Evolutionary conservation across 2,797 vertebrate genomes (phyloP).

Genomic region (Carduelis carduelis): DNA sequence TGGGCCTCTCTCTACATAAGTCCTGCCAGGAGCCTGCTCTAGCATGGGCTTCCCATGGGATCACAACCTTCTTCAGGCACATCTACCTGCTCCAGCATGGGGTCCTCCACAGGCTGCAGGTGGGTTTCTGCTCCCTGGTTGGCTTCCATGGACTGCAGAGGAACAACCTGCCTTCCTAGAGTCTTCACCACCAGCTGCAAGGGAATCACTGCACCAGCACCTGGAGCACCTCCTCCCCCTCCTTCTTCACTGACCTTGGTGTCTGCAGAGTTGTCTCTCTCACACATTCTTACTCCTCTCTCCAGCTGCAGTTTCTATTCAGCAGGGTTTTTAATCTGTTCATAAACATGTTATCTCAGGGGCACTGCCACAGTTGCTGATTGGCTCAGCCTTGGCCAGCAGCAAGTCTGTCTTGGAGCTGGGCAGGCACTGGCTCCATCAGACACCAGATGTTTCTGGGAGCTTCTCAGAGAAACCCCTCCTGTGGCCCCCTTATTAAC

Average conservation of each 20-base stretch:
- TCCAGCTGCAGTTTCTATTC: not conserved
- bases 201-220: accelerated
- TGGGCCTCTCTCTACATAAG: not conserved
- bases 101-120: not conserved
- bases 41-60: not conserved
- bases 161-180: not conserved
- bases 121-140: not conserved
- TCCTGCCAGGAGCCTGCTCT: not conserved
- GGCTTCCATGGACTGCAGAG: not conserved
- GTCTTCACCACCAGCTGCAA: not conserved
- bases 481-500: not conserved
- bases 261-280: not conserved
- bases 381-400: not conserved
- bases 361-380: not conserved
- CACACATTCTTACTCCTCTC: not conserved
- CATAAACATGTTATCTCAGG: not conserved
- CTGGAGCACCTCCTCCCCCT: not conserved
- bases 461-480: not conserved
- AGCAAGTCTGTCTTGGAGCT: accelerated
- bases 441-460: not conserved
- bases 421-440: not conserved
- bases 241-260: not conserved
- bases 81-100: not conserved
- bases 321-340: not conserved
- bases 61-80: not conserved